Evolutionary conservation across 2,888 invertebrate species (phyloP).

Genomic region (Mayetiola destructor): DNA sequence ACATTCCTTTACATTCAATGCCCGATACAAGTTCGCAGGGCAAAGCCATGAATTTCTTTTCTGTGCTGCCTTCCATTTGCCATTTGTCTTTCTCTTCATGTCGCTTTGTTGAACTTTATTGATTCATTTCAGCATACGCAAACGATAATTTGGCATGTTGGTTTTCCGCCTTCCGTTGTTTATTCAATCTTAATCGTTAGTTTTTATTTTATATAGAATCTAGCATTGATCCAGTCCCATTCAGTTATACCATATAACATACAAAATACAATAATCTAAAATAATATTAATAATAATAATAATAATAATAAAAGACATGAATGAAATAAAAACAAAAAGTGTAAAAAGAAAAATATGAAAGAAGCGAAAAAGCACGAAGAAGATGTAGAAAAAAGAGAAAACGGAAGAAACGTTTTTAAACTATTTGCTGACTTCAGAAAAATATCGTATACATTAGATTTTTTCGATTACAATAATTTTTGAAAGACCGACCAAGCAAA

Average conservation of each 20-base stretch:
- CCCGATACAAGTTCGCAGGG: too few species aligned
- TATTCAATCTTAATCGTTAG: neutral
- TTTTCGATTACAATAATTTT: too few species aligned
- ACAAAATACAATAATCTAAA: too few species aligned
- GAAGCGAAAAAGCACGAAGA: neutral
- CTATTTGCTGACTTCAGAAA: neutral
- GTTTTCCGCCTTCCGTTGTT: neutral
- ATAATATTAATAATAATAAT: too few species aligned
- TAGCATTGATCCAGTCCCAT: too few species aligned
- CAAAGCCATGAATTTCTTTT: too few species aligned
- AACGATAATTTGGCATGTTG: neutral
- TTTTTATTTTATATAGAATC: too few species aligned
- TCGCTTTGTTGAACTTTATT: neutral
- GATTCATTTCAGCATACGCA: neutral
- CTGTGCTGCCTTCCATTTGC: neutral
- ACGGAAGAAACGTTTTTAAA: neutral
- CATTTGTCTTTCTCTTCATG: neutral
- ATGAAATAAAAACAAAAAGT: neutral
- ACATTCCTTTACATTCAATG: neutral
- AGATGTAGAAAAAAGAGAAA: neutral
- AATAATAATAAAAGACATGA: too few species aligned
- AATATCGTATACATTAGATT: too few species aligned
- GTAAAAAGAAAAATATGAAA: neutral
- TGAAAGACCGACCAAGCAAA: too few species aligned
- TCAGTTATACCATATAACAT: too few species aligned